Percentiles rank a stretch among this genome's conserved stretches.
Evolutionary conservation across 2,797 vertebrate species (phyloP).

Genomic region (Distichodus sexfasciatus): DNA sequence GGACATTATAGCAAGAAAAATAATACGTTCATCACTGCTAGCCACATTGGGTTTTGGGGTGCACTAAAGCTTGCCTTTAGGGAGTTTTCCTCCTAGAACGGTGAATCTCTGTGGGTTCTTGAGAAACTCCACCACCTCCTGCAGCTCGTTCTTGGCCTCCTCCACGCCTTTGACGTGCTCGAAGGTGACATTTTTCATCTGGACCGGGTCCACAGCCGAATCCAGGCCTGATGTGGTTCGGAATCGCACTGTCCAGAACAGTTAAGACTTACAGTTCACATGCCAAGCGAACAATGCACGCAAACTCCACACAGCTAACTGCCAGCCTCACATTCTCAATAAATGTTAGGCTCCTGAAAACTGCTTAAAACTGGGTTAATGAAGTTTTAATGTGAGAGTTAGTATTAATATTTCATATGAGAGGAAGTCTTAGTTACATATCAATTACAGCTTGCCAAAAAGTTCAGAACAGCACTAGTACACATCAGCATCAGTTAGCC

Average conservation of each 20-base stretch:
- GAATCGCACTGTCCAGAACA: conserved; percentile 88
- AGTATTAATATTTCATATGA: no score
- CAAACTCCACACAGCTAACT: neutral
- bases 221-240: conserved; percentile 94
- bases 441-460: no score
- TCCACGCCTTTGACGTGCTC: conserved; percentile 97
- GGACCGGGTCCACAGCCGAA: conserved; percentile 93
- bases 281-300: conserved; percentile 33
- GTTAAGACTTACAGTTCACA: conserved; percentile 74
- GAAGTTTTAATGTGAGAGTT: no score
- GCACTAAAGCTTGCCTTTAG: conserved; percentile 81
- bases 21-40: neutral
- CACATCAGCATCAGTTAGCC: neutral
- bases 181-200: conserved; percentile 96
- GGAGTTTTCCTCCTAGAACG: conserved; percentile 91
- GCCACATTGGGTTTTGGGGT: neutral
- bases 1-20: neutral
- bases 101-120: conserved; percentile 97
- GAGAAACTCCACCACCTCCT: conserved; percentile 97
- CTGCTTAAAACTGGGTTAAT: no score
- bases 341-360: no score
- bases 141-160: conserved; percentile 96
- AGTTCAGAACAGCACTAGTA: no score
- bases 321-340: neutral
- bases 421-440: no score